These are phyloP conservation scores for Porites evermanni DNA, from an alignment of 92 coral and sea anemone species.

Conservation along the genomic window DNA sequence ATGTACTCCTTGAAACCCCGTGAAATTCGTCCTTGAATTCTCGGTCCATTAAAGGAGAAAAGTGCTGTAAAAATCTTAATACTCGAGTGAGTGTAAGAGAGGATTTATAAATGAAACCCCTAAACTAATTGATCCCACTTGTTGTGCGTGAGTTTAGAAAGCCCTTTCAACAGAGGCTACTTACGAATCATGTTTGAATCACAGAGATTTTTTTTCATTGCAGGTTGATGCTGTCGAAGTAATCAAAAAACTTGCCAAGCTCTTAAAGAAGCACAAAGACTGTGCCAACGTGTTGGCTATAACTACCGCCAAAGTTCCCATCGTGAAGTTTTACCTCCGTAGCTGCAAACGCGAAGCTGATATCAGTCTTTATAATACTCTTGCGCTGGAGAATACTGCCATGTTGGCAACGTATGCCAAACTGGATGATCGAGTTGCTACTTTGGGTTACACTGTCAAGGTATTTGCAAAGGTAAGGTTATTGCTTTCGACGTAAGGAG, in stretches of 20 bases:
- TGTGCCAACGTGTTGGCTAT: constrained; percentile 81
- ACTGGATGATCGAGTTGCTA: constrained; percentile 84
- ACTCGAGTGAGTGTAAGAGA: too few species aligned
- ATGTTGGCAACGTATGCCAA: constrained; percentile 82
- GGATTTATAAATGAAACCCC: too few species aligned
- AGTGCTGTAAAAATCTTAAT: too few species aligned
- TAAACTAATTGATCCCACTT: too few species aligned
- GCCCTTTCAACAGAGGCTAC: too few species aligned
- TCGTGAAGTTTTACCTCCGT: constrained; percentile 91
- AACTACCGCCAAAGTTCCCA: constrained; percentile 99
- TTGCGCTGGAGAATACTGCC: constrained; percentile 91
- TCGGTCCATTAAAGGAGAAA: too few species aligned
- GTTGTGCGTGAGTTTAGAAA: too few species aligned
- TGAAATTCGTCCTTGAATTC: too few species aligned
- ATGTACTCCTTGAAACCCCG: too few species aligned
- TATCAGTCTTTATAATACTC: constrained; percentile 91
- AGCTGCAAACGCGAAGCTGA: constrained; percentile 87
- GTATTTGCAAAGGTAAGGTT: constrained; percentile 90
- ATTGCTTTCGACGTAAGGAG: too few species aligned
- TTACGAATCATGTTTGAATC: too few species aligned
- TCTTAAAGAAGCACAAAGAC: constrained; percentile 78
- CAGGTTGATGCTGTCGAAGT: constrained; percentile 58
- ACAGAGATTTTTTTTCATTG: too few species aligned
- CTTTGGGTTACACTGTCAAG: constrained; percentile 90
- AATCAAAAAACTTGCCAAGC: constrained; percentile 71